These are phyloP conservation scores for Theonella swinhoei DNA, from an alignment of 37 sponge, comb jelly and placozoan species.

Conservation along the genomic window DNA sequence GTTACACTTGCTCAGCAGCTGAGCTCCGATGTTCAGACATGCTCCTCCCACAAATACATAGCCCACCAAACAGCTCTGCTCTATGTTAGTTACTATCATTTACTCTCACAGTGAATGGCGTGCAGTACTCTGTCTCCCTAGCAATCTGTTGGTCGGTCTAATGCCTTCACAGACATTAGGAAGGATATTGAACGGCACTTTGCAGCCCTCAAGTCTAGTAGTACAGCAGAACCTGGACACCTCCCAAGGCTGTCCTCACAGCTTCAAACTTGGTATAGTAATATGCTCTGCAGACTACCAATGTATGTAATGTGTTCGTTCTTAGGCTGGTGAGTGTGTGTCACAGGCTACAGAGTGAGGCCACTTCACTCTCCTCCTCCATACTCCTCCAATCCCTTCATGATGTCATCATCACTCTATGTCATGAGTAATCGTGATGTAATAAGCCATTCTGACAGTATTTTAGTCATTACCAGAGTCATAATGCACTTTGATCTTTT, in stretches of 20 bases:
- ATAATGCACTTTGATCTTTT: no score
- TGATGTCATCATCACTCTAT: no score
- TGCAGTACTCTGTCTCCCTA: no score
- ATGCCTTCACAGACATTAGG: conserved; percentile 41
- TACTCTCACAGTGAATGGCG: no score
- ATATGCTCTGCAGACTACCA: background rate
- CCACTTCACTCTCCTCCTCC: no score
- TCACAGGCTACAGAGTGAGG: background rate
- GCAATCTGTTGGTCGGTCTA: conserved; percentile 57
- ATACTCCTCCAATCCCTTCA: no score
- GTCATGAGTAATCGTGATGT: no score
- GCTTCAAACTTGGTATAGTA: conserved; percentile 52
- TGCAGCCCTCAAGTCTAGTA: conserved; percentile 45
- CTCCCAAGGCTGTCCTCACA: conserved; percentile 46
- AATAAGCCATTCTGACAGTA: no score
- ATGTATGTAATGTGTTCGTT: background rate
- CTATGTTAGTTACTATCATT: conserved; percentile 32
- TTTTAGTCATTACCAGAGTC: no score
- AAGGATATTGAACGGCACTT: conserved; percentile 69
- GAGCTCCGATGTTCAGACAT: conserved; percentile 39
- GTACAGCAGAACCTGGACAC: conserved; percentile 7
- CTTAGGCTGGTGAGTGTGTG: background rate
- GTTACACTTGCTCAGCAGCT: conserved; percentile 74
- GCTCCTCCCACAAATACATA: conserved; percentile 79
- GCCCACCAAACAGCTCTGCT: conserved; percentile 85